phyloP scores from a whole-genome alignment of 1,140 invertebrate genomes.

The Cylas formicarius region DNA sequence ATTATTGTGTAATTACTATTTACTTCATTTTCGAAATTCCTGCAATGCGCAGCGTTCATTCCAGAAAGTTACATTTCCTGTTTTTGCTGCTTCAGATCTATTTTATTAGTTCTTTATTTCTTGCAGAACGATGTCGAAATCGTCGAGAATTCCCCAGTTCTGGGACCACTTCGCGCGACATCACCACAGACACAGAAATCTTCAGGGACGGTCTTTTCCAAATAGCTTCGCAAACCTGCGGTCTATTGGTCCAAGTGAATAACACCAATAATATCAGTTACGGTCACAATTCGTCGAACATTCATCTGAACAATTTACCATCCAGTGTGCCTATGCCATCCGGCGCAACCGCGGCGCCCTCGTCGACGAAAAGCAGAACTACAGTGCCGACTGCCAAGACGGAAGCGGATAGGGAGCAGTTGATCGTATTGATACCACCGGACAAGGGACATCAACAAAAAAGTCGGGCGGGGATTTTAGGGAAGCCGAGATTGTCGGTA shows the following conservation, averaged over 20 bases:
- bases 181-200: constrained; percentile 47
- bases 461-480: constrained; percentile 21
- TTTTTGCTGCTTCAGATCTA: too few species aligned
- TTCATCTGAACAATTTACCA: constrained; percentile 46
- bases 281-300: constrained; percentile 54
- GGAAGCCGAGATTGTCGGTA: constrained; percentile 37
- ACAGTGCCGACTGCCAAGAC: constrained; percentile 1
- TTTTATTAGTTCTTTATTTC: too few species aligned
- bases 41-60: too few species aligned
- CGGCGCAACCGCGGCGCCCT: neutral
- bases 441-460: constrained; percentile 22
- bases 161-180: constrained; percentile 50
- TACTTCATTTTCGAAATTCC: too few species aligned
- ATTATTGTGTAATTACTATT: too few species aligned
- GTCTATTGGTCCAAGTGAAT: constrained; percentile 63
- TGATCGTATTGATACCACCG: constrained; percentile 36
- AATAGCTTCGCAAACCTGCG: constrained; percentile 64
- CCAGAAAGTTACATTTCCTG: too few species aligned
- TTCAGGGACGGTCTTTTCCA: constrained; percentile 64
- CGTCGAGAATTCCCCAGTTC: constrained; percentile 46
- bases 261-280: constrained; percentile 65
- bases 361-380: constrained; percentile 3
- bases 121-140: too few species aligned
- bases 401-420: constrained; percentile 31
- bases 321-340: neutral